These are phyloP conservation scores for Nemoura dubitans DNA, from an alignment of 2,888 invertebrate genomes.

Conservation along the genomic window DNA sequence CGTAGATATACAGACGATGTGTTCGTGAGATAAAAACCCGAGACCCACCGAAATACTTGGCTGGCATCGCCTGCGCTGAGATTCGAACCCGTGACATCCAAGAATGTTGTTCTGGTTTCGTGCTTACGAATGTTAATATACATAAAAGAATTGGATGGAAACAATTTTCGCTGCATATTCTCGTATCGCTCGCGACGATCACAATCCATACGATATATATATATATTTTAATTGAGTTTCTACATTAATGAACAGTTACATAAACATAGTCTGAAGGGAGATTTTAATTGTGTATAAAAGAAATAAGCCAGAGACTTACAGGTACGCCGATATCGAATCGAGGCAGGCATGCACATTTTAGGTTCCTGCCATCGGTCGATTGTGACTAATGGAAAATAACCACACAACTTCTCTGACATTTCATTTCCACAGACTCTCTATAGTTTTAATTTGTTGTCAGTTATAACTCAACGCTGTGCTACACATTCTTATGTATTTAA, in stretches of 20 bases:
- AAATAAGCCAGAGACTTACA: background rate
- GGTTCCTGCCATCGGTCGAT: background rate
- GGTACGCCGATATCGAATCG: background rate
- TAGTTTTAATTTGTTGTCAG: background rate
- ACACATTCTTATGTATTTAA: background rate
- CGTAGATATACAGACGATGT: background rate
- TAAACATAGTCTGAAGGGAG: background rate
- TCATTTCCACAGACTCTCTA: background rate
- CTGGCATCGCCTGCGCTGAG: background rate
- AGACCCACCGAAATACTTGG: background rate
- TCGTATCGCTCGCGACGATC: background rate
- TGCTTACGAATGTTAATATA: background rate
- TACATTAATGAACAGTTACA: slow-evolving; percentile 12
- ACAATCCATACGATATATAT: background rate
- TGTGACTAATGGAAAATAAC: slow-evolving; percentile 36
- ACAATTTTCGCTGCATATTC: background rate
- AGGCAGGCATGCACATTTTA: background rate
- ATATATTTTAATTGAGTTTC: background rate
- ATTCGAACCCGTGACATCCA: background rate
- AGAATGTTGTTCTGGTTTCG: background rate
- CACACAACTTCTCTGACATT: background rate
- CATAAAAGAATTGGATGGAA: background rate
- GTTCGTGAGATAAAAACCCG: background rate
- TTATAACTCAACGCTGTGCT: background rate
- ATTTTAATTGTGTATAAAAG: background rate